Percentiles rank a stretch among this genome's conserved stretches.
phyloP scores from a whole-genome alignment of 2,113 vertebrate genomes.

The Oncorhynchus keta region DNA sequence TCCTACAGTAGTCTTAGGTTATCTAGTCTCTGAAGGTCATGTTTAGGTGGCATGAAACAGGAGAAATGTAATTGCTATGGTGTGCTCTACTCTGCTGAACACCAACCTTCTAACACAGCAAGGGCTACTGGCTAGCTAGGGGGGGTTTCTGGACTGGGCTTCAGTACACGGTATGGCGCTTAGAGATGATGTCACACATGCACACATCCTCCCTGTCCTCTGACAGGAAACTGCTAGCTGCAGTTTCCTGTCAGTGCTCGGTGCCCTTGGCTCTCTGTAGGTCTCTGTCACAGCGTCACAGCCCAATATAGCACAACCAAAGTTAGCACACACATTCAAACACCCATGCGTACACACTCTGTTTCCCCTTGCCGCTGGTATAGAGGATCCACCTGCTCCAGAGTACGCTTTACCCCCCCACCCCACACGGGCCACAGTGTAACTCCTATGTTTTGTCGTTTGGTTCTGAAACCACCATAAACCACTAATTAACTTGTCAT shows the following conservation, averaged over 20 bases:
- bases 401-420: neutral
- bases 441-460: too few species aligned
- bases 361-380: neutral
- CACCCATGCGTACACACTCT: neutral
- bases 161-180: neutral
- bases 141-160: neutral
- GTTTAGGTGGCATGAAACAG: too few species aligned
- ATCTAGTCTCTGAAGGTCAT: too few species aligned
- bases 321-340: constrained; percentile 6
- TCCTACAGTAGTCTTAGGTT: too few species aligned
- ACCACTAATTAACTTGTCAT: too few species aligned
- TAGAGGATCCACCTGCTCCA: neutral
- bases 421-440: neutral
- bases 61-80: too few species aligned
- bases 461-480: too few species aligned
- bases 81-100: too few species aligned
- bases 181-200: constrained; percentile 20
- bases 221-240: neutral
- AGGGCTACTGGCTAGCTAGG: neutral
- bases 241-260: constrained; percentile 20
- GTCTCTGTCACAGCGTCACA: neutral
- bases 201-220: neutral
- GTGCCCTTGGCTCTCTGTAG: constrained; percentile 41
- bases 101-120: too few species aligned
- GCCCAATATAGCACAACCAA: neutral